A percentile compares a stretch with the other conserved stretches of the same genome.
Evolutionary conservation across 2,797 vertebrate species (phyloP).

Genomic region (Simalia tracyae): DNA sequence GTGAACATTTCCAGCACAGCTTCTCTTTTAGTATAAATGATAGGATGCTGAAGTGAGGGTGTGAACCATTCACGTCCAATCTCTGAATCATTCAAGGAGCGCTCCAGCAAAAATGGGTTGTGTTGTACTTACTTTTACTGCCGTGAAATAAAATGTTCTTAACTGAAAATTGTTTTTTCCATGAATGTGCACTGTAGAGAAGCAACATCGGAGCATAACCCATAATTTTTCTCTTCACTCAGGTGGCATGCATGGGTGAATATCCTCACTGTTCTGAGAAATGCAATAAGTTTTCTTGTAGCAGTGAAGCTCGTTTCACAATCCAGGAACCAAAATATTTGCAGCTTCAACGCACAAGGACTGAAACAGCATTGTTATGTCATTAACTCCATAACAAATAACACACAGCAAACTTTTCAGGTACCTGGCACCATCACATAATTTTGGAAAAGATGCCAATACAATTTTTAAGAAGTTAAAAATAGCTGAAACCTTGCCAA

Average conservation of each 20-base stretch:
- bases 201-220: background rate
- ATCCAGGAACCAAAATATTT: background rate
- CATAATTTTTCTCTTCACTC: background rate
- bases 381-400: background rate
- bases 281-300: background rate
- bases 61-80: background rate
- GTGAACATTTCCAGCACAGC: slow-evolving; percentile 1
- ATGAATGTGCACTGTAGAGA: background rate
- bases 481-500: background rate
- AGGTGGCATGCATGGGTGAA: background rate
- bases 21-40: slow-evolving; percentile 32
- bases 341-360: background rate
- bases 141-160: background rate
- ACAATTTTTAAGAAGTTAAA: background rate
- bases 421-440: background rate
- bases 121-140: background rate
- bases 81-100: slow-evolving; percentile 11
- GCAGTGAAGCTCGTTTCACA: background rate
- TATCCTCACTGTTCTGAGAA: background rate
- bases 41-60: slow-evolving; percentile 6
- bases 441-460: background rate
- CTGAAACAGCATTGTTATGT: background rate
- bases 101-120: background rate
- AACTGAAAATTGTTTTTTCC: background rate
- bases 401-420: background rate